Base-by-base conservation (phyloP, 64 coral and sea anemone species). In the Cladopsammia gracilis region DNA sequence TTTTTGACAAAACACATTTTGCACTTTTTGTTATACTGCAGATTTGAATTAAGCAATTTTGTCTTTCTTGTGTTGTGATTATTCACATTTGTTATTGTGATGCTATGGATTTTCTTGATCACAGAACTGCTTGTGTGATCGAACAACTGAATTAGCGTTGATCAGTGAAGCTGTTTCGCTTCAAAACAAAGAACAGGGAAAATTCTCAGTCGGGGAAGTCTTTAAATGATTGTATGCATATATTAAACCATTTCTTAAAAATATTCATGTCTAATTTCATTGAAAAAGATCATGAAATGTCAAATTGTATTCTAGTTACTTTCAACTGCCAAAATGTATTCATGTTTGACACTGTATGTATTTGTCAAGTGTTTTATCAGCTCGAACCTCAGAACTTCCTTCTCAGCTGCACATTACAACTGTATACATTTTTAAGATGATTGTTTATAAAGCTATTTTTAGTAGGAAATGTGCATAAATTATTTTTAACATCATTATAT, bases 371-470 rank as follows among this genome's bases (percentile, higher is more conserved):
- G 4, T 20, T 64, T 5, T 64, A 20, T 64, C 14, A 14, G 12
- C 61, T 64, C 5, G 2, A 64, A 64, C 14, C 9, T 64, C 61
- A 18, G 18, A 64, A 64, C 19, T 64, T 64, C 61, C 61, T 64
- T 64, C 14, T 64, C 61, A 64, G 61, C 61, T 64, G 61, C 12
- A 56, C 5, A 10, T 56, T 56, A 64, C 6, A 13, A 19, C 18
- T 20, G 13, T 64, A 64, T 19, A 15, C 19, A 19, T 64, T 64
- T 19, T 15, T 20, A 4, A 25, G 2, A 3, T 77, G 8, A 54
- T 77, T 77, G 75, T 77, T 77, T 77, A 54, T 77, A 49, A 50
- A 54, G 50, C 75, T 77, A 77, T 77, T 54, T 77, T 77, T 54
- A 56, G 75, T 12, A 14, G 43, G 50, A 77, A 24, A 51, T 20